phyloP scores from a whole-genome alignment of 35 echinoderm and acorn worm genomes.

The Lytechinus variegatus region DNA sequence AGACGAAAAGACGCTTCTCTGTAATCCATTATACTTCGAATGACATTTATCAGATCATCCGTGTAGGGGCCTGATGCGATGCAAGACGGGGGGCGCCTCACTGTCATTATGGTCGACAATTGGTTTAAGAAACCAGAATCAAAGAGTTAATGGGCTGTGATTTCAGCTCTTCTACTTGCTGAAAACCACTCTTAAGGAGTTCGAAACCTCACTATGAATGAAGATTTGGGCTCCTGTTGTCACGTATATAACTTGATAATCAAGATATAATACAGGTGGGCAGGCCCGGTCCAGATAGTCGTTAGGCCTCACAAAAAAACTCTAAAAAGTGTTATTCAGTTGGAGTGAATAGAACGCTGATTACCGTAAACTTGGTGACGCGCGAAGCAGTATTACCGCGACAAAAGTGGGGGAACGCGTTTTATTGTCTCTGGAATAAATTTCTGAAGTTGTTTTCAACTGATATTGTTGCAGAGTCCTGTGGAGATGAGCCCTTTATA shows the following conservation, averaged over 20 bases:
- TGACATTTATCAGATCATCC: not conserved
- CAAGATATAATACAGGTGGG: not conserved
- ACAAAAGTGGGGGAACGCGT: not conserved
- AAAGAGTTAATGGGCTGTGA: not conserved
- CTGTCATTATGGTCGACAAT: not conserved
- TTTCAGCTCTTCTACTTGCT: not conserved
- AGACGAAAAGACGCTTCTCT: not conserved
- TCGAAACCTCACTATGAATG: not conserved
- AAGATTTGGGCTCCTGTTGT: not conserved
- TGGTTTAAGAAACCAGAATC: not conserved
- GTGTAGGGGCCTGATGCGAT: too few species aligned
- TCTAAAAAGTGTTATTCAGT: not conserved
- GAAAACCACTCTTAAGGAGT: too few species aligned
- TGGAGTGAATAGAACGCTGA: not conserved
- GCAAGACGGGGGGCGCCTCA: not conserved
- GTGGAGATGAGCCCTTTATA: not conserved
- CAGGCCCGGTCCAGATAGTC: not conserved
- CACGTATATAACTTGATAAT: not conserved
- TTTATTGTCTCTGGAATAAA: not conserved
- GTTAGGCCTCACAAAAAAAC: not conserved
- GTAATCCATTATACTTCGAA: not conserved
- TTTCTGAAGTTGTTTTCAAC: not conserved
- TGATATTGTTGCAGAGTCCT: not conserved
- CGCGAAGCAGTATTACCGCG: not conserved
- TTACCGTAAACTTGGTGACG: not conserved